Evolutionary conservation across 2,113 vertebrate genomes (phyloP), one percentile per base, ranked within the genome.

Genomic region (Dasyprocta punctata): DNA sequence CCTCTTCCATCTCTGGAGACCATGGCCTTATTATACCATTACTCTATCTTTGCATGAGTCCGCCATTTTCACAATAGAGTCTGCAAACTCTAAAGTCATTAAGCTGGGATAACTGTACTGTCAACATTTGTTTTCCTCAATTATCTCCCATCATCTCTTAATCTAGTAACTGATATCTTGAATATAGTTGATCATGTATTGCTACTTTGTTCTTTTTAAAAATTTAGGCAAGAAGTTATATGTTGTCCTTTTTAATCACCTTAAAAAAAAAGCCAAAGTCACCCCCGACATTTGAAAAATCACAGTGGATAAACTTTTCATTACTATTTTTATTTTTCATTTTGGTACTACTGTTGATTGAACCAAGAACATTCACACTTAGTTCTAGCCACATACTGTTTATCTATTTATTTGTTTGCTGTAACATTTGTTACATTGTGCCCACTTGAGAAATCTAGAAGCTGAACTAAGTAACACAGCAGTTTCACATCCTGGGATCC

Each of bases 11-110:
- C 69, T 38, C 38, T 1, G 75, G 58, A 1, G 41, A 9, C 22
- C 22, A 12, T 26, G 16, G 6, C 16, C 8, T 36, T 14, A 24
- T 24, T n/a, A 0, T 24, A 22, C 22, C 17, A 13, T 3, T 6
- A 89, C 13, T 38, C 71, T 10, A 1, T 86, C 36, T 60, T 38
- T n/a, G 3, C 28, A 5, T 28, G n/a, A 41, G 16, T 2, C 5
- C 19, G 28, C 0, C 7, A 0, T 56, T 9, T 71, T 60, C 41
- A 41, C 14, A 30, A 13, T 16, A 86, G 13, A 19, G n/a, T 5
- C 75, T 65, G 38, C 22, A 58, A 56, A 73, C 1, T 52, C 38
- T 71, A 41, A 41, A 44, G 36, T 16, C 38, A 52, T 6, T 41
- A 20, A 75, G 7, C 82, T 87, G 7, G 38, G 5, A 36, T 13